A percentile compares a stretch with the other conserved stretches of the same genome.
phyloP scores from a whole-genome alignment of 1,140 invertebrate species.

The Bombus affinis region DNA sequence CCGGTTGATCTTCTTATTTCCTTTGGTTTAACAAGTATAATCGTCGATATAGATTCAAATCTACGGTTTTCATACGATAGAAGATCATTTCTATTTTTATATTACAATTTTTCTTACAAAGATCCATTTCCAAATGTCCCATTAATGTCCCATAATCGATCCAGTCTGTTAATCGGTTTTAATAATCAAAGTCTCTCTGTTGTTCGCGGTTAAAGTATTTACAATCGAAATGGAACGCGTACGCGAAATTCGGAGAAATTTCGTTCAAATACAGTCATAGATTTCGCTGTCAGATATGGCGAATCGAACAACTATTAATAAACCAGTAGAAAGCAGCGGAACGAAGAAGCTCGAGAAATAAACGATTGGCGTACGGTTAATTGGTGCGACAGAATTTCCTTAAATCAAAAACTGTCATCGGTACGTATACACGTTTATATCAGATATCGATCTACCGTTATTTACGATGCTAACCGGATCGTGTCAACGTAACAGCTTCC shows the following conservation, averaged over 20 bases:
- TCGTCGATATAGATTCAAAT: no score
- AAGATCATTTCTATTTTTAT: neutral
- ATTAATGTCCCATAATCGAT: no score
- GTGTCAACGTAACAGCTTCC: conserved; percentile 57
- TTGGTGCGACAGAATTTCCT: conserved; percentile 31
- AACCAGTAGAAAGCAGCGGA: neutral
- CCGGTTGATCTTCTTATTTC: neutral
- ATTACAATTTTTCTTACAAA: neutral
- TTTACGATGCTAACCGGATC: conserved; percentile 47
- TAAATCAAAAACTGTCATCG: conserved; percentile 46
- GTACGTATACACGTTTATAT: conserved; percentile 10
- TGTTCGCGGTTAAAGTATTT: neutral
- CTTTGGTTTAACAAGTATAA: neutral
- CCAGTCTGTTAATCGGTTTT: no score
- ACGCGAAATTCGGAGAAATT: neutral
- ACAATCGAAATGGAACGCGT: no score
- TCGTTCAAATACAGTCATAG: neutral
- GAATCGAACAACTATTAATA: conserved; percentile 20
- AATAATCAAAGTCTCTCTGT: neutral
- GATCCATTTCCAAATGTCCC: neutral
- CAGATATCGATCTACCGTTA: conserved; percentile 52
- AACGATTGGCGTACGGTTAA: conserved; percentile 25
- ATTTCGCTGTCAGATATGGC: neutral
- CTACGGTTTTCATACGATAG: neutral
- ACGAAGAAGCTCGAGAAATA: conserved; percentile 5